Evolutionary conservation across 1,140 invertebrate species (phyloP).

Genomic region (Danaus melanippus): DNA sequence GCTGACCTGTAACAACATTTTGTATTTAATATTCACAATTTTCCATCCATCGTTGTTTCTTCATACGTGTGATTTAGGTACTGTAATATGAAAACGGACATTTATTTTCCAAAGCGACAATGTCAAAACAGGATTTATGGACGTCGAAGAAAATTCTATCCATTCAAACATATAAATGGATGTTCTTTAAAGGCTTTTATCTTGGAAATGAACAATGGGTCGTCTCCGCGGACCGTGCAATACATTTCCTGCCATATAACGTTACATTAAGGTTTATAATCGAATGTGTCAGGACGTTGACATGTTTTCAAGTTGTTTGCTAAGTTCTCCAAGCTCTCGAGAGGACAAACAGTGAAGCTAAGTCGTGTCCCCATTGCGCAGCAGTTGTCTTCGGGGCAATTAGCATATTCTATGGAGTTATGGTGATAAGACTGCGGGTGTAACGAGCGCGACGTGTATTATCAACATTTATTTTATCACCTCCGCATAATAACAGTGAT

Average conservation of each 20-base stretch:
- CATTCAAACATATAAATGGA: slow-evolving; percentile 11
- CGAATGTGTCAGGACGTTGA: slow-evolving; percentile 7
- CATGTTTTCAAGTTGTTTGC: slow-evolving; percentile 31
- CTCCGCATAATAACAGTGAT: too few species aligned
- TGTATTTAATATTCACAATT: background rate
- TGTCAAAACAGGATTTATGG: too few species aligned
- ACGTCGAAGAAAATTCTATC: too few species aligned
- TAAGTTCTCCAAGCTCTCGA: slow-evolving; percentile 28
- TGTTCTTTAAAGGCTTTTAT: slow-evolving; percentile 18
- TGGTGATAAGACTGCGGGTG: slow-evolving; percentile 17
- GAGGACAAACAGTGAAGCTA: slow-evolving; percentile 34
- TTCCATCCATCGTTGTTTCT: too few species aligned
- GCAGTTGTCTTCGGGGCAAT: slow-evolving; percentile 22
- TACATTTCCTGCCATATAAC: slow-evolving; percentile 8
- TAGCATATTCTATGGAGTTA: slow-evolving; percentile 25
- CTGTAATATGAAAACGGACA: too few species aligned
- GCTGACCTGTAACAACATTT: slow-evolving; percentile 38
- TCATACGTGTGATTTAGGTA: too few species aligned
- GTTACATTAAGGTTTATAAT: slow-evolving; percentile 4
- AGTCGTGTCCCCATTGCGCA: slow-evolving; percentile 24
- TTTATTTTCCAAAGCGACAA: too few species aligned
- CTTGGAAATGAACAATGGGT: slow-evolving; percentile 18
- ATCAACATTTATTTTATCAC: slow-evolving; percentile 6
- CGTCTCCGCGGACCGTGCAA: background rate
- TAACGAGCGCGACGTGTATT: slow-evolving; percentile 10